Conservation (phyloP, 2,113 vertebrate genomes). For the Ardeotis arabs region DNA sequence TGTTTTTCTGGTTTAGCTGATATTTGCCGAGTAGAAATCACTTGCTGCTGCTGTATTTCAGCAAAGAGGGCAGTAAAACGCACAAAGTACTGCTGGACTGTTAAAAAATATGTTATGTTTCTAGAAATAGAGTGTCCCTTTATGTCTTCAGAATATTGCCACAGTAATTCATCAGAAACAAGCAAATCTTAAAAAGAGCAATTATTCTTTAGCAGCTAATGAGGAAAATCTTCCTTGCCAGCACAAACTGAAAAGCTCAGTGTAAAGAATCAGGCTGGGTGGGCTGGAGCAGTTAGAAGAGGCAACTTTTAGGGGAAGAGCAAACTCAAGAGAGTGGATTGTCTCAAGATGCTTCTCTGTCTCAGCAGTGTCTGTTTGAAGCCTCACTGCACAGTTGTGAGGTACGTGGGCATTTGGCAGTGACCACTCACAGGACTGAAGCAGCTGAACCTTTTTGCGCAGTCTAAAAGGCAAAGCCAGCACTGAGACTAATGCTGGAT, state of each 20-base stretch:
- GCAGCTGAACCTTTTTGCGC: neutral
- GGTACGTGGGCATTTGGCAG: neutral
- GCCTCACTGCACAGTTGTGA: rapidly evolving
- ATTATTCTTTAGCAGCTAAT: neutral
- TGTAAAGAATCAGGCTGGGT: neutral
- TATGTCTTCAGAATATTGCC: neutral
- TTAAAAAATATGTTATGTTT: neutral
- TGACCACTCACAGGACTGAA: neutral
- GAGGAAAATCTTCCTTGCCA: neutral
- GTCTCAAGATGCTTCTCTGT: neutral
- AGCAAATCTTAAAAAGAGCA: neutral
- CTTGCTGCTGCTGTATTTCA: neutral
- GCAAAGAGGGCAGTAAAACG: neutral
- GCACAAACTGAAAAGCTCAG: neutral
- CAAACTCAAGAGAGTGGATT: neutral
- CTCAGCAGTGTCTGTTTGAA: neutral
- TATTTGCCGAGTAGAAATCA: neutral
- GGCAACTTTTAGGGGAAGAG: neutral
- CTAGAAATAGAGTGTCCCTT: neutral
- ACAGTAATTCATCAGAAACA: neutral
- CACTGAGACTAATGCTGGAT: neutral
- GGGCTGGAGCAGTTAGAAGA: neutral
- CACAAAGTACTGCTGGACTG: neutral
- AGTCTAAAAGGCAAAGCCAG: neutral
- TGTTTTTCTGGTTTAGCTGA: neutral